These are phyloP conservation scores for Trimorus sp. DNA, from an alignment of 2,888 invertebrate species.

Conservation along the genomic window DNA sequence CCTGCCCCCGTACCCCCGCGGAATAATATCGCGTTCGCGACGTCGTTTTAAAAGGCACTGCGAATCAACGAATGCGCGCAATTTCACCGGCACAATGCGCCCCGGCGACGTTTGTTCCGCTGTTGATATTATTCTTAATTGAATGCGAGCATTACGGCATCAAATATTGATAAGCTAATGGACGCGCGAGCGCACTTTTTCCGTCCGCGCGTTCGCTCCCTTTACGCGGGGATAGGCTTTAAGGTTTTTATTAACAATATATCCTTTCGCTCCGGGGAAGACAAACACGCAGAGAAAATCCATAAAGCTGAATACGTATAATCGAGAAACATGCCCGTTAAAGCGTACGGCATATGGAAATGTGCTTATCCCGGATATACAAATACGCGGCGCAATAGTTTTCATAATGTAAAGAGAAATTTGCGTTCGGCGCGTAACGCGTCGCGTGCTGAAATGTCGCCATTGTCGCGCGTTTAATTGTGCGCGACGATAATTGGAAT, in stretches of 20 bases:
- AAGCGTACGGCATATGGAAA: slow-evolving; percentile 23
- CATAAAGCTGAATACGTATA: slow-evolving; percentile 41
- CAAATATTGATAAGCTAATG: slow-evolving; percentile 51
- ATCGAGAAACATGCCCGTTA: slow-evolving; percentile 29
- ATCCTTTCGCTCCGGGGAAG: slow-evolving; percentile 29
- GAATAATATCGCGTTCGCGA: slow-evolving; percentile 71
- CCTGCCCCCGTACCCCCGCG: slow-evolving; percentile 32
- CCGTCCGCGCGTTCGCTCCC: background rate
- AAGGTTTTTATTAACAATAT: slow-evolving; percentile 42
- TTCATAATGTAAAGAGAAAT: slow-evolving; percentile 1
- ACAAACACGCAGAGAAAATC: slow-evolving; percentile 41
- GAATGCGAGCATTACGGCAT: slow-evolving; percentile 38
- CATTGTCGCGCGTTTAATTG: no score
- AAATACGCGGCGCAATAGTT: slow-evolving; percentile 24
- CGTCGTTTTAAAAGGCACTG: slow-evolving; percentile 71
- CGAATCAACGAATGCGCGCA: slow-evolving; percentile 66
- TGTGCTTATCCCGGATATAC: slow-evolving; percentile 13
- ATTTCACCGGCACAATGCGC: slow-evolving; percentile 29
- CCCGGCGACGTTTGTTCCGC: slow-evolving; percentile 10
- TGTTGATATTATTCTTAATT: slow-evolving; percentile 46
- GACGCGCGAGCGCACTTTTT: background rate
- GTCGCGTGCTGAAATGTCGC: no score
- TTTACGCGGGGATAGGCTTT: background rate
- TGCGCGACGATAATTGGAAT: no score
- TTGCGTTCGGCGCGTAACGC: background rate